Evolutionary conservation across 2,113 vertebrate genomes (phyloP), one percentile per base, ranked within the genome.

Genomic region (Grantiella picta): DNA sequence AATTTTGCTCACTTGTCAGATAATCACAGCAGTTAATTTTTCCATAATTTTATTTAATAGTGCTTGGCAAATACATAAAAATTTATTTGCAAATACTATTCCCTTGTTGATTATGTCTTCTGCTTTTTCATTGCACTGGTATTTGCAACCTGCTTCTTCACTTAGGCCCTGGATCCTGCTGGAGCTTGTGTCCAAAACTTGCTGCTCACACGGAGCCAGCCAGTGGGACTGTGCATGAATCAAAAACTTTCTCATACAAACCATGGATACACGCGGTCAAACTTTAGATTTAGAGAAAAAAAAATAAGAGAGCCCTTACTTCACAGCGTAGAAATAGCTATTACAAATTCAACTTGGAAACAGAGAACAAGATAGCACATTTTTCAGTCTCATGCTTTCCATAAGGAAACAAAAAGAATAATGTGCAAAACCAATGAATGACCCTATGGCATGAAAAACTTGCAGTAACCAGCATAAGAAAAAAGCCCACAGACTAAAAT

Each of bases 11-110:
- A 0, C 73, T 92, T 87, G 78, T 95, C 90, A 95, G 89, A 92
- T 92, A 96, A 95, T 90, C 91, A 91, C 61, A 82, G 78, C 59
- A 70, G 89, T 96, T 97, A 80, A 94, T 94, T 95, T 97, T 95
- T 88, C 95, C 93, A 96, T 72, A 69, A 65, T 54, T 82, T 73
- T 24, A 69, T 85, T 95, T 65, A 82, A 93, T 31, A 87, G 49
- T 47, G 33, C 36, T 71, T 54, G 71, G 49, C 31, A 86, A 86
- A 83, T 38, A 68, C 53, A 78, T 80, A 71, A 84, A 90, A 70
- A 86, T 6, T 70, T 89, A 94, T 90, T 94, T 96, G 90, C 90
- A 94, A 75, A 92, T 71, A 75, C 36, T 81, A 72, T 72, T 89
- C 82, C 80, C 72, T 31, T 52, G 60, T 52, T 3, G 3, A 84